Evolutionary conservation across 1,140 invertebrate species (phyloP).

Genomic region (Atta colombica): DNA sequence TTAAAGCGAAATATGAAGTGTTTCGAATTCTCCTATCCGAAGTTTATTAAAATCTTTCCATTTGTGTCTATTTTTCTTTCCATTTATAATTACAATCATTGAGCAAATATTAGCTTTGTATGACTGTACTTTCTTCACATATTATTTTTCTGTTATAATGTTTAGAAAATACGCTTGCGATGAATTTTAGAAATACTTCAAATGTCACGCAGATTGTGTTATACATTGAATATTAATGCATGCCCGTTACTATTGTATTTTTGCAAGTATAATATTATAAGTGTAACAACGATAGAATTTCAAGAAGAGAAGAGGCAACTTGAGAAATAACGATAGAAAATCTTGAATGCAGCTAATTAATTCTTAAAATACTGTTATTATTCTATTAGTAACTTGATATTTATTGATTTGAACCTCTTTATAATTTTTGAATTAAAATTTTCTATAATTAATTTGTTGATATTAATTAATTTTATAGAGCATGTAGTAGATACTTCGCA

Average conservation of each 20-base stretch:
- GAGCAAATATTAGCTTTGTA: background rate
- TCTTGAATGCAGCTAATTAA: background rate
- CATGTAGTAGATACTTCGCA: background rate
- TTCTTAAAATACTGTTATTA: background rate
- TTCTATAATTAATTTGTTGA: background rate
- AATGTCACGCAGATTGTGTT: background rate
- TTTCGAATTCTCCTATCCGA: background rate
- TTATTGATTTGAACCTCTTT: background rate
- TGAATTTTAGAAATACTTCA: background rate
- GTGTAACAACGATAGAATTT: background rate
- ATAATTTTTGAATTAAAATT: background rate
- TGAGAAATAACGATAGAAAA: no score
- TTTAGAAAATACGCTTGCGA: background rate
- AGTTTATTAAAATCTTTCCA: background rate
- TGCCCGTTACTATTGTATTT: background rate
- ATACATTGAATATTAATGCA: background rate
- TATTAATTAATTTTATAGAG: background rate
- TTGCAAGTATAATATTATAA: background rate
- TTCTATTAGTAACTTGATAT: background rate
- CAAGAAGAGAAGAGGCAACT: no score
- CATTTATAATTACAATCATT: background rate
- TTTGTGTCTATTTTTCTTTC: background rate
- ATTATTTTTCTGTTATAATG: background rate
- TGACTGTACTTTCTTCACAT: background rate
- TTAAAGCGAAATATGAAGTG: background rate